Conservation (phyloP, 2,113 vertebrate species). For the Thunnus thynnus region DNA sequence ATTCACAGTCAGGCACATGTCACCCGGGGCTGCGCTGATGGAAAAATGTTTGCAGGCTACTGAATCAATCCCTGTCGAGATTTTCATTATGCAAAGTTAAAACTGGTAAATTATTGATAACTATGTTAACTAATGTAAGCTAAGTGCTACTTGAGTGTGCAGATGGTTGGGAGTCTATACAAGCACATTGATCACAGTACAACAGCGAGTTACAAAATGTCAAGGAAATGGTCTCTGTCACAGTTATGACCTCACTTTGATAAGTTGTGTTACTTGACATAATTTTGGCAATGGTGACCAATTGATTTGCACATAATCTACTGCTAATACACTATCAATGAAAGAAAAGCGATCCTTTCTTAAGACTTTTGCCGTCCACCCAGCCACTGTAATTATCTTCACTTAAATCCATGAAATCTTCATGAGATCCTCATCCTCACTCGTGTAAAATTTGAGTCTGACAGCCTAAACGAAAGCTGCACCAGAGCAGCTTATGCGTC, state of each 20-base stretch:
- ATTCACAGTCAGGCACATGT: too few relatives aligned
- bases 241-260: slow-evolving; percentile 1
- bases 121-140: slow-evolving; percentile 3
- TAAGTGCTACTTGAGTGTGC: background rate
- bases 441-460: slow-evolving; percentile 30
- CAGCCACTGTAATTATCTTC: slow-evolving; percentile 12
- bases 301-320: background rate
- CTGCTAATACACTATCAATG: slow-evolving; percentile 22
- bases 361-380: background rate
- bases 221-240: background rate
- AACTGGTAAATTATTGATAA: slow-evolving; percentile 5
- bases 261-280: background rate
- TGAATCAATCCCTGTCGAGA: background rate
- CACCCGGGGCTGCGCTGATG: too few relatives aligned
- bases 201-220: background rate
- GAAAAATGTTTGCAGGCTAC: too few relatives aligned
- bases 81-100: slow-evolving; percentile 8
- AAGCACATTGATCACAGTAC: background rate
- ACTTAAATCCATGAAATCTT: slow-evolving; percentile 21
- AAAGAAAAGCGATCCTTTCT: slow-evolving; percentile 14
- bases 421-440: slow-evolving; percentile 21
- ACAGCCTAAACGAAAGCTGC: slow-evolving; percentile 27
- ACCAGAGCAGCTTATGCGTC: slow-evolving; percentile 6
- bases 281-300: background rate
- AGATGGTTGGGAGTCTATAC: background rate